Conservation (phyloP, 2,113 vertebrate genomes). For the Callithrix jacchus region DNA sequence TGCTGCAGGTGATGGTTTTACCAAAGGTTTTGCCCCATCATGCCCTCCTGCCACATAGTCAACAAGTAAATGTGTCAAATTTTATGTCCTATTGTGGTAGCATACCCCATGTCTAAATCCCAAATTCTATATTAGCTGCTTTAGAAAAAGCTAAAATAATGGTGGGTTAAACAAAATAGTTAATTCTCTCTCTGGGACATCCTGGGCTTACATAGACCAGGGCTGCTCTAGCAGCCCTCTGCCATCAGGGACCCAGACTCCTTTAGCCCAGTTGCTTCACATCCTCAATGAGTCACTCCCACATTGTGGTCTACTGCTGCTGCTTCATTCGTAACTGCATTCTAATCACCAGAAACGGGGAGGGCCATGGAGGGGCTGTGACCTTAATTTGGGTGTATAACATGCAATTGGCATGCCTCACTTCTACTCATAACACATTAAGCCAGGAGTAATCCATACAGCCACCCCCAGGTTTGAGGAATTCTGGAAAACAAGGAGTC, state of each 20-base stretch:
- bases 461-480: background rate
- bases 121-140: background rate
- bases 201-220: background rate
- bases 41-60: background rate
- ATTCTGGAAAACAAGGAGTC: background rate
- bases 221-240: accelerated
- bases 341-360: background rate
- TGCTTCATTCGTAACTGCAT: background rate
- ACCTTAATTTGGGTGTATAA: background rate
- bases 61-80: background rate
- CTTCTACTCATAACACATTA: background rate
- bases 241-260: background rate
- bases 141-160: background rate
- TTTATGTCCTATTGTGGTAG: background rate
- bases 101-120: background rate
- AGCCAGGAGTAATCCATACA: background rate
- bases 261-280: background rate
- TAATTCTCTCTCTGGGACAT: background rate
- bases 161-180: background rate
- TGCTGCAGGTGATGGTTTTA: background rate
- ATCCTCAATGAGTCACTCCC: background rate
- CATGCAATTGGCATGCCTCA: background rate
- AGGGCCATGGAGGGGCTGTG: accelerated
- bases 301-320: background rate
- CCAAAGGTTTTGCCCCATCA: background rate